phyloP scores from a whole-genome alignment of 2,797 vertebrate species.

The Lophius americanus region DNA sequence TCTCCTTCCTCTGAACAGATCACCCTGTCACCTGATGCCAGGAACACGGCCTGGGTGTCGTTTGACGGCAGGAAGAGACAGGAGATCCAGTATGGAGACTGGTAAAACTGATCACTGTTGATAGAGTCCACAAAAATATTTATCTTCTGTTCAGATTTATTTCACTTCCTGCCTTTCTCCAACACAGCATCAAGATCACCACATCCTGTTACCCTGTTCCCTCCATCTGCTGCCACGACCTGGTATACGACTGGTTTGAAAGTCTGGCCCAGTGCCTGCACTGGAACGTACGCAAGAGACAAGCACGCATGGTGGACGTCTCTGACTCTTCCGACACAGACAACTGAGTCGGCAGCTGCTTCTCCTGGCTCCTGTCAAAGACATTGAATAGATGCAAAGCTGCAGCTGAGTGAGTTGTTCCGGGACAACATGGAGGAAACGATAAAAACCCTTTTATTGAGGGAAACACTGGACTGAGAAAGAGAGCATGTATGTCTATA shows the following conservation, averaged over 20 bases:
- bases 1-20: constrained; percentile 69
- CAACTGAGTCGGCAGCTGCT: constrained; percentile 62
- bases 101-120: constrained; percentile 56
- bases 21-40: constrained; percentile 84
- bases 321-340: constrained; percentile 83
- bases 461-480: not conserved
- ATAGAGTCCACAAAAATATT: not conserved
- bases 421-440: accelerated
- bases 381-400: not conserved
- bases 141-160: not conserved
- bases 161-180: not conserved
- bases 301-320: constrained; percentile 76
- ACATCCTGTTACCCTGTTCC: constrained; percentile 86
- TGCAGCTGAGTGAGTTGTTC: constrained; percentile 8
- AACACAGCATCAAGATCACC: constrained; percentile 83
- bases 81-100: constrained; percentile 86
- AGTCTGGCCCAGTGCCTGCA: constrained; percentile 87
- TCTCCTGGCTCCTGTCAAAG: not conserved
- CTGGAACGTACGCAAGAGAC: constrained; percentile 87
- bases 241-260: constrained; percentile 89
- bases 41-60: constrained; percentile 87
- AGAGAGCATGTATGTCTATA: not conserved
- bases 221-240: constrained; percentile 86
- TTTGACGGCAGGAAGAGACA: constrained; percentile 86
- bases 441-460: not conserved